These are phyloP conservation scores for Apodemia hepburni DNA, from an alignment of 2,888 invertebrate genomes.

Conservation along the genomic window DNA sequence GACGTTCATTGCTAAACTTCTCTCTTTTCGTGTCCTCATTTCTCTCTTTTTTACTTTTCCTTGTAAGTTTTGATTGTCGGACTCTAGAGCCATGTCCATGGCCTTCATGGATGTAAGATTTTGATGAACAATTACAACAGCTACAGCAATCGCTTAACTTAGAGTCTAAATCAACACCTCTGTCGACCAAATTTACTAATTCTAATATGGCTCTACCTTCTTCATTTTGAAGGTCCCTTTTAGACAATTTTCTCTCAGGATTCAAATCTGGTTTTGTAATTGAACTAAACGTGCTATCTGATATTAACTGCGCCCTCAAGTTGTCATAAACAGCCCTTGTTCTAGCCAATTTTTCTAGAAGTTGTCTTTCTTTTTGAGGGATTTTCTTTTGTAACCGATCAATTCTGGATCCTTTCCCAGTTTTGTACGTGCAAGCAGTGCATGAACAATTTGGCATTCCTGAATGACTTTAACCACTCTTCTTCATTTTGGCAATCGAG, in stretches of 20 bases:
- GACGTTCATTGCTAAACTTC: constrained; percentile 30
- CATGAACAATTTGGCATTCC: constrained; percentile 44
- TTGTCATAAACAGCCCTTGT: not conserved
- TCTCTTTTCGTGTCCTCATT: constrained; percentile 28
- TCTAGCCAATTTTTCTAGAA: not conserved
- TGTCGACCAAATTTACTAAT: constrained; percentile 47
- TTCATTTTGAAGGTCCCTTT: constrained; percentile 31
- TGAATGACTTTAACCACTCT: constrained; percentile 32
- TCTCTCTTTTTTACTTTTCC: constrained; percentile 10
- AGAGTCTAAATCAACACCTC: constrained; percentile 37
- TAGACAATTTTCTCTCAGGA: constrained; percentile 27
- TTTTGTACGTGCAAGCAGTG: constrained; percentile 43
- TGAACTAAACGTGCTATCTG: constrained; percentile 33
- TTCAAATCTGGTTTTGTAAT: constrained; percentile 37
- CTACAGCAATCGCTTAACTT: constrained; percentile 47
- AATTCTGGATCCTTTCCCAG: constrained; percentile 41
- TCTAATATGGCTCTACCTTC: constrained; percentile 39
- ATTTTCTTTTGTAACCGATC: constrained; percentile 48
- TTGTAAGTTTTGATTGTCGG: constrained; percentile 21
- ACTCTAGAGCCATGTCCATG: constrained; percentile 31
- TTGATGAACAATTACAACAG: constrained; percentile 47
- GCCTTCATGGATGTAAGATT: constrained; percentile 29
- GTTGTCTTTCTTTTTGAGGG: constrained; percentile 44
- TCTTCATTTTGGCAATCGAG: constrained; percentile 38
- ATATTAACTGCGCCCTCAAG: not conserved